These are phyloP conservation scores for Maniola jurtina DNA, from an alignment of 1,140 invertebrate species.

Conservation along the genomic window DNA sequence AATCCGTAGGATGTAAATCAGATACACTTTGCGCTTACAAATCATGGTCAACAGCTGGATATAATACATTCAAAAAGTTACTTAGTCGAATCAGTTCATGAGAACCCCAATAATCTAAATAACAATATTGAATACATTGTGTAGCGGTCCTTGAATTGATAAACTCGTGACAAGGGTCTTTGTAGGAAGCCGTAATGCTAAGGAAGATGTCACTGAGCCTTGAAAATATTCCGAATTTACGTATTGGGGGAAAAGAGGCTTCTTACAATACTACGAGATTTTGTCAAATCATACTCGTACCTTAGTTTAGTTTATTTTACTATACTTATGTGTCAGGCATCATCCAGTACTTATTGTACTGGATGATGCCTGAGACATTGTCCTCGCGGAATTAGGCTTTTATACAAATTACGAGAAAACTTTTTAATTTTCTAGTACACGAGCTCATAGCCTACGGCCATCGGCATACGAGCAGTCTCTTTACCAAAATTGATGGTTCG, in stretches of 20 bases:
- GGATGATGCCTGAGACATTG: too few species aligned
- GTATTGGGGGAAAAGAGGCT: slow-evolving; percentile 4
- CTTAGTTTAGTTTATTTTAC: neutral
- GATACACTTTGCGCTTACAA: too few species aligned
- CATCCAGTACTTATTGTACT: too few species aligned
- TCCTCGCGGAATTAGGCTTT: too few species aligned
- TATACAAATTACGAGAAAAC: too few species aligned
- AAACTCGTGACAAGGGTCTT: slow-evolving; percentile 16
- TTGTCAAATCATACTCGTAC: slow-evolving; percentile 5
- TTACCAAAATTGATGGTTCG: too few species aligned
- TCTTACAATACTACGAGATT: slow-evolving; percentile 4
- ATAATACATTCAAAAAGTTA: neutral
- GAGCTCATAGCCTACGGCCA: too few species aligned
- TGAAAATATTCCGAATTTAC: slow-evolving; percentile 16
- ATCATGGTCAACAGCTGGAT: too few species aligned
- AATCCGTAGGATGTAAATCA: too few species aligned
- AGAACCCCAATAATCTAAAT: neutral
- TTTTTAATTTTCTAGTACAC: too few species aligned
- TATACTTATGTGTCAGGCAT: too few species aligned
- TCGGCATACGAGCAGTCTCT: too few species aligned
- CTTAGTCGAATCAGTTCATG: slow-evolving; percentile 4
- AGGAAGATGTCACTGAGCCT: slow-evolving; percentile 11
- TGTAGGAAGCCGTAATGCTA: slow-evolving; percentile 9
- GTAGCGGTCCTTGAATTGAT: slow-evolving; percentile 11
- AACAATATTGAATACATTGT: slow-evolving; percentile 9